Base-by-base conservation (phyloP, 2,888 invertebrate genomes). In the Sinodicranocentrus sp. region DNA sequence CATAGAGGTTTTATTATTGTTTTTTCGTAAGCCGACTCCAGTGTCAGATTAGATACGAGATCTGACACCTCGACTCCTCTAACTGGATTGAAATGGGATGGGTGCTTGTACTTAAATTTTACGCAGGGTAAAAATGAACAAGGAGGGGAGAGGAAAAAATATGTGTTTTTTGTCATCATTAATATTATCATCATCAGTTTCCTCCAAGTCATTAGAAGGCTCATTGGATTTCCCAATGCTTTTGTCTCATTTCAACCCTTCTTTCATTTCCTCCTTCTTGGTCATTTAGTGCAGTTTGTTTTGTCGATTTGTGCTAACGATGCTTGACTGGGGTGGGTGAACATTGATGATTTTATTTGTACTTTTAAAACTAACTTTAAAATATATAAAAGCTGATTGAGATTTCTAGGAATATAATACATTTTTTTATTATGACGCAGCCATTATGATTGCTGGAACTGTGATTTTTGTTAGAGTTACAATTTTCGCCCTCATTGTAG, bases 1-100 rank as follows among this genome's bases (percentile, higher is more conserved):
- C 33, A 57, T 57, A 57, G 52, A 57, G 57, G 19, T 57, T 25
- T 10, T 57, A 25, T 57, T 28, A 33, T 63, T 57, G 5, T 28
- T 63, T 63, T 28, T 28, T 25, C n/a, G 63, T 63, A 33, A 63
- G 63, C 33, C 33, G 33, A 63, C 63, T 63, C n/a, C 63, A 52
- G 70, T 70, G 70, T 70, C 57, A 57, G 71, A 71, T 71, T 71
- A 71, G 71, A 71, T 71, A 57, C 39, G 57, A 71, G 71, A 71
- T 70, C 15, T 71, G 71, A 71, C 71, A 71, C 71, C 57, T 71
- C 71, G 57, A 52, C 70, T 70, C 33, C 28, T 8, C 23, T 33
- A 26, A 48, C 21, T 21, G 39, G 39, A 43, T 19, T 43, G 26
- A 57, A 71, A 71, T 57, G 71, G 44, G 71, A 71, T 71, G 71